Evolutionary conservation across 2,888 invertebrate genomes (phyloP).

Genomic region (Pollenia angustigena): DNA sequence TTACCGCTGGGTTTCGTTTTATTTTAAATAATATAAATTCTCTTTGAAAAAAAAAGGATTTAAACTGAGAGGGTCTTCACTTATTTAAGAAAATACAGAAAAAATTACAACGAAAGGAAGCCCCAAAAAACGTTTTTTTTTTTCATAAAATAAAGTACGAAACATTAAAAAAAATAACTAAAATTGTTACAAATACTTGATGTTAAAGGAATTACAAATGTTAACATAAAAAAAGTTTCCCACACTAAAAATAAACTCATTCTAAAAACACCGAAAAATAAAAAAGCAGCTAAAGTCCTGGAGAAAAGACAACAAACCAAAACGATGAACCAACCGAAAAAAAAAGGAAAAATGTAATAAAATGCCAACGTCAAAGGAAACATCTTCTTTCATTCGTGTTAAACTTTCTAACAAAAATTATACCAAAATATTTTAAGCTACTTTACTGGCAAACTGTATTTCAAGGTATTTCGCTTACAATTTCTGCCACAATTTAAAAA

Average conservation of each 20-base stretch:
- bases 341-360: neutral
- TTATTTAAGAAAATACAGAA: constrained; percentile 5
- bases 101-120: neutral
- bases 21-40: constrained; percentile 47
- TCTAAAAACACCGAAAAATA: neutral
- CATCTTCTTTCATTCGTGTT: neutral
- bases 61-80: neutral
- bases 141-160: neutral
- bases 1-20: no score
- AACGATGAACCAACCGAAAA: neutral
- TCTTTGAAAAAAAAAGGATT: constrained; percentile 34
- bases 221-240: constrained; percentile 58
- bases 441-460: constrained; percentile 36
- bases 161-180: neutral
- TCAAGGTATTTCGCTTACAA: constrained; percentile 14
- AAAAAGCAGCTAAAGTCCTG: neutral
- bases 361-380: neutral
- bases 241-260: constrained; percentile 50
- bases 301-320: neutral
- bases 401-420: constrained; percentile 54
- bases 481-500: neutral
- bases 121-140: constrained; percentile 9
- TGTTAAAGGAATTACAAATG: constrained; percentile 71
- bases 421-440: constrained; percentile 59
- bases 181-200: constrained; percentile 52